phyloP scores from a whole-genome alignment of 2,797 vertebrate genomes.

The Enteromius fasciolatus region DNA sequence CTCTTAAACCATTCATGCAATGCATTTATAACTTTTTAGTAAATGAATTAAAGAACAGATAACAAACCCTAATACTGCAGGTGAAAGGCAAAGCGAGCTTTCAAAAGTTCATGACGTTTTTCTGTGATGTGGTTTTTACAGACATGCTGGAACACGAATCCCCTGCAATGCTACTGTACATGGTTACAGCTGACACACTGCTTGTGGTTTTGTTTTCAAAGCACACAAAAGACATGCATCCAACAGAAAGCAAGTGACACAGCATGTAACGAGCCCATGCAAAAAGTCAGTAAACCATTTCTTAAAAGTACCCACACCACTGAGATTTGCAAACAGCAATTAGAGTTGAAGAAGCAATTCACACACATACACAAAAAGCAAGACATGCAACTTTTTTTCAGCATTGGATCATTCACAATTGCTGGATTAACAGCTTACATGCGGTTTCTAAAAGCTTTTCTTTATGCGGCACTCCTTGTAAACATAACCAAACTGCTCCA shows the following conservation, averaged over 20 bases:
- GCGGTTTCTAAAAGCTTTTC: slow-evolving; percentile 29
- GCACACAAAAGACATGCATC: slow-evolving; percentile 30
- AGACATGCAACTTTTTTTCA: not conserved
- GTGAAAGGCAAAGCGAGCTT: slow-evolving; percentile 16
- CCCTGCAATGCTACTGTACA: not conserved
- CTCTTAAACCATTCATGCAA: not conserved
- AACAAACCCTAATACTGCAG: not conserved
- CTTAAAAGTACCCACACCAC: slow-evolving; percentile 26
- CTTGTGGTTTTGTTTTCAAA: slow-evolving; percentile 29
- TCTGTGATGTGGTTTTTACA: slow-evolving; percentile 33
- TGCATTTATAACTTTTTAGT: not conserved
- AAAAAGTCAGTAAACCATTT: slow-evolving; percentile 37
- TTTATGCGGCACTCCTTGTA: slow-evolving; percentile 11
- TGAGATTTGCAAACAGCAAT: slow-evolving; percentile 28
- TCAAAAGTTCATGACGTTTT: slow-evolving; percentile 13
- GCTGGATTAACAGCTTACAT: slow-evolving; percentile 41
- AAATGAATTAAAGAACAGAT: not conserved
- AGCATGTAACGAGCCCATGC: slow-evolving; percentile 43
- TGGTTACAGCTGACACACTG: slow-evolving; percentile 5
- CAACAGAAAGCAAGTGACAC: slow-evolving; percentile 17
- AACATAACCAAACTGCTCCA: slow-evolving; percentile 15
- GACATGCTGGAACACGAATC: slow-evolving; percentile 20
- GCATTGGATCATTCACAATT: slow-evolving; percentile 30
- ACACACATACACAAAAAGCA: slow-evolving; percentile 10
- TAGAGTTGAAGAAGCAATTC: slow-evolving; percentile 26